Percentiles rank a stretch among this genome's conserved stretches.
These are phyloP conservation scores for Gadus chalcogrammus DNA, from an alignment of 2,113 vertebrate species.

Conservation along the genomic window DNA sequence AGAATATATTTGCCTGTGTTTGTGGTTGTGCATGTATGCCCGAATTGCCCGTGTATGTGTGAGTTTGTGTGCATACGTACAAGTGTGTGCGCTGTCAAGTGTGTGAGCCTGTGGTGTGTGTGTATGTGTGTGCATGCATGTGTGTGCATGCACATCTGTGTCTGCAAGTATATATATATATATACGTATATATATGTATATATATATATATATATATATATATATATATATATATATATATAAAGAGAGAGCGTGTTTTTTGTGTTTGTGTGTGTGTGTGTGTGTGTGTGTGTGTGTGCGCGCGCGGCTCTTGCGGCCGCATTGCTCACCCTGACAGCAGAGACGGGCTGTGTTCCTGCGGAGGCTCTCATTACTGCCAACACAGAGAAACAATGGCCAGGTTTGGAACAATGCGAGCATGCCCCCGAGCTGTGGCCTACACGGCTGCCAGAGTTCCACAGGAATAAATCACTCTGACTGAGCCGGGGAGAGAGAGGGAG, in stretches of 20 bases:
- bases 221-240: no score
- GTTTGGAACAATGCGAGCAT: constrained; percentile 46
- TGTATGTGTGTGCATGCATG: not conserved
- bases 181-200: no score
- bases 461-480: constrained; percentile 51
- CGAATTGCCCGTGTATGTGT: not conserved
- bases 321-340: constrained; percentile 53
- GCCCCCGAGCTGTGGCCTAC: constrained; percentile 48
- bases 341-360: constrained; percentile 36
- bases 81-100: constrained; percentile 5
- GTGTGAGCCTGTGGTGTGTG: not conserved
- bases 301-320: constrained; percentile 14
- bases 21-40: no score
- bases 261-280: constrained; percentile 9
- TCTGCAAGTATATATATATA: not conserved
- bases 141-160: constrained; percentile 8
- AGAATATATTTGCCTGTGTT: not conserved
- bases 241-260: not conserved
- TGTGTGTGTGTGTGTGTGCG: not conserved
- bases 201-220: no score
- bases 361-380: constrained; percentile 51
- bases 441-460: constrained; percentile 38
- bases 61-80: constrained; percentile 1
- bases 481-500: not conserved
- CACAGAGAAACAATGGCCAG: constrained; percentile 50